Conservation (phyloP, 2,113 vertebrate species). For the Tachycineta bicolor region DNA sequence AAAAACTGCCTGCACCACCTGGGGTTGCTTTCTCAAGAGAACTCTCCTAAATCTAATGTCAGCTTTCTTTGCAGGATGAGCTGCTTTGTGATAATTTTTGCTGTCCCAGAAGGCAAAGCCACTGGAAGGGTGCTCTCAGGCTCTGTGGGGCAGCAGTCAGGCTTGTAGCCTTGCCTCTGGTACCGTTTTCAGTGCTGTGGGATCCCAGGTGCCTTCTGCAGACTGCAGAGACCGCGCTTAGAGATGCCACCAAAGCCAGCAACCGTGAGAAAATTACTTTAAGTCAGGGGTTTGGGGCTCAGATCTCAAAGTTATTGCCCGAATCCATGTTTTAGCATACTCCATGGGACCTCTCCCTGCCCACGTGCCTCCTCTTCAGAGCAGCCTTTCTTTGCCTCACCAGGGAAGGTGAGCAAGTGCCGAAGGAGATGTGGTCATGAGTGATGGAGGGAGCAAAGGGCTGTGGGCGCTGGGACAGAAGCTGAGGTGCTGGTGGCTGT, state of each 20-base stretch:
- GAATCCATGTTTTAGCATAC: not conserved
- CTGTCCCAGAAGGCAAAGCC: not conserved
- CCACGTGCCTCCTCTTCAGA: not conserved
- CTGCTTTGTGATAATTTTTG: not conserved
- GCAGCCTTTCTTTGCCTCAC: not conserved
- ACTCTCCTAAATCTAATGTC: accelerated
- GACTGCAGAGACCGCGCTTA: not conserved
- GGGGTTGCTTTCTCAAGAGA: not conserved
- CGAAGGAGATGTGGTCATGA: not conserved
- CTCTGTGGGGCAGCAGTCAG: not conserved
- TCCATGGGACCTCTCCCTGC: not conserved
- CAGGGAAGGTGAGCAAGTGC: not conserved
- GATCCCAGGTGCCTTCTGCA: not conserved
- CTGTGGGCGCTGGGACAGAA: accelerated
- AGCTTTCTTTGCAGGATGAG: not conserved
- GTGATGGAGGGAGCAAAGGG: not conserved
- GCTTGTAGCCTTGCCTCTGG: not conserved
- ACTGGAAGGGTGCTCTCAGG: not conserved
- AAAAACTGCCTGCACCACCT: not conserved
- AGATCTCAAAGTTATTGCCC: not conserved
- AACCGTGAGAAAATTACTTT: not conserved
- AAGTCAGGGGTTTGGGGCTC: not conserved
- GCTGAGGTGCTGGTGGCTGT: accelerated
- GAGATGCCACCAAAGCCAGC: not conserved
- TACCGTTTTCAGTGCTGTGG: not conserved